A percentile compares a stretch with the other conserved stretches of the same genome.
Evolutionary conservation across 1,140 invertebrate species (phyloP).

Genomic region (Drosophila sproati): DNA sequence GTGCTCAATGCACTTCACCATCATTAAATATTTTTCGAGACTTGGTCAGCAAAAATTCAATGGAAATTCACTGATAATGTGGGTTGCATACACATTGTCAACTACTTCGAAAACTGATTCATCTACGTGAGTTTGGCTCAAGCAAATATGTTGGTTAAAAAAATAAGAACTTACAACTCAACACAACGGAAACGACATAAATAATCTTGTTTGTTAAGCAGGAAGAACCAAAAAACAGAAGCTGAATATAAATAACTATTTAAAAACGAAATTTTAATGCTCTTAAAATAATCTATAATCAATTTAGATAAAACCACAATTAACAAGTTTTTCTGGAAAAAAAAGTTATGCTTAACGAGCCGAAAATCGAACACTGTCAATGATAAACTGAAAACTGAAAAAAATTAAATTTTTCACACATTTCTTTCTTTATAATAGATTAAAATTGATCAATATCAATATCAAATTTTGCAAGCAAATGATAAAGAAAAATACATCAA

Average conservation of each 20-base stretch:
- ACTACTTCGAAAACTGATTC: constrained; percentile 40
- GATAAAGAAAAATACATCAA: too few relatives aligned
- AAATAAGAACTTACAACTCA: constrained; percentile 14
- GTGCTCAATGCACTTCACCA: constrained; percentile 48
- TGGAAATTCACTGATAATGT: constrained; percentile 57
- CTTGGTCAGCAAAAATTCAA: constrained; percentile 53
- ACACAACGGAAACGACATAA: constrained; percentile 49
- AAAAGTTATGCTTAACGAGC: too few relatives aligned
- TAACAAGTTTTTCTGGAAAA: too few relatives aligned
- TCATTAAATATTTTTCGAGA: constrained; percentile 19
- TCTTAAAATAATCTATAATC: background rate
- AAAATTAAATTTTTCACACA: too few relatives aligned
- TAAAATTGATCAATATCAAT: too few relatives aligned
- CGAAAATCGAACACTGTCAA: too few relatives aligned
- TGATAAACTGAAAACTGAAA: too few relatives aligned
- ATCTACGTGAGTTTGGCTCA: constrained; percentile 33
- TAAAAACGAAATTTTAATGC: background rate
- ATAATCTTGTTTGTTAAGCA: constrained; percentile 18
- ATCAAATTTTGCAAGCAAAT: too few relatives aligned
- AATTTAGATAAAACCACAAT: too few relatives aligned
- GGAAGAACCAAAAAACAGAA: constrained; percentile 4
- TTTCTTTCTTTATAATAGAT: too few relatives aligned
- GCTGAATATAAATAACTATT: too few relatives aligned
- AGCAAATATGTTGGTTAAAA: constrained; percentile 10
- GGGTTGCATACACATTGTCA: constrained; percentile 15